phyloP scores from a whole-genome alignment of 1,140 invertebrate genomes.

The Eciton burchellii region DNA sequence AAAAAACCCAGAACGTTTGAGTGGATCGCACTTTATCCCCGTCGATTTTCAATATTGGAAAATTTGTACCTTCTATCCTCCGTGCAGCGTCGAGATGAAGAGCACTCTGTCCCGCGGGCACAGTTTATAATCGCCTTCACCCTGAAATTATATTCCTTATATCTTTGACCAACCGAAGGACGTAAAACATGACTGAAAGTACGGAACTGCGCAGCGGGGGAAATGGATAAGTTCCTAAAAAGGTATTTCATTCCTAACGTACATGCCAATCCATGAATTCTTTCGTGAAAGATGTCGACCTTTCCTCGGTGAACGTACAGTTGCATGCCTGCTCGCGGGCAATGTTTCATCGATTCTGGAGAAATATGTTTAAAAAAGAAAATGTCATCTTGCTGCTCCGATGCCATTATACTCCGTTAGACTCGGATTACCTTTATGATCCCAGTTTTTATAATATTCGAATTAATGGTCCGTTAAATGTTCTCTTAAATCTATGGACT shows the following conservation, averaged over 20 bases:
- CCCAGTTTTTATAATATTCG: no score
- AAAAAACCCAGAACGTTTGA: neutral
- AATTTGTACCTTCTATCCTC: constrained; percentile 85
- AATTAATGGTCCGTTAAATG: neutral
- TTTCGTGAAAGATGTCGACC: neutral
- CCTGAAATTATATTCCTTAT: constrained; percentile 81
- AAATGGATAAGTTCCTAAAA: neutral
- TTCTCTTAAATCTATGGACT: neutral
- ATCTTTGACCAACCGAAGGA: constrained; percentile 17
- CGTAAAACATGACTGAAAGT: neutral
- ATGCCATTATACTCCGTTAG: no score
- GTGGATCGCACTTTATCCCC: constrained; percentile 10
- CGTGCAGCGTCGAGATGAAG: constrained; percentile 91
- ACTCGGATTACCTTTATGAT: no score
- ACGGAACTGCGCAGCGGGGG: neutral
- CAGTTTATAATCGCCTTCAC: constrained; percentile 88
- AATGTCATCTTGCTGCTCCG: no score
- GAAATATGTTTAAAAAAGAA: neutral
- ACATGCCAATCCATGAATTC: neutral
- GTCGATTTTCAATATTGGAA: neutral
- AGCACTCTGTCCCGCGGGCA: constrained; percentile 87
- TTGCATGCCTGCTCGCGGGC: neutral
- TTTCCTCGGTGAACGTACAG: neutral
- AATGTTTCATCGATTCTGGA: neutral
- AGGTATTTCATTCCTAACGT: constrained; percentile 3